Conservation (phyloP, 1,140 invertebrate genomes). For the Tenebrio molitor region DNA sequence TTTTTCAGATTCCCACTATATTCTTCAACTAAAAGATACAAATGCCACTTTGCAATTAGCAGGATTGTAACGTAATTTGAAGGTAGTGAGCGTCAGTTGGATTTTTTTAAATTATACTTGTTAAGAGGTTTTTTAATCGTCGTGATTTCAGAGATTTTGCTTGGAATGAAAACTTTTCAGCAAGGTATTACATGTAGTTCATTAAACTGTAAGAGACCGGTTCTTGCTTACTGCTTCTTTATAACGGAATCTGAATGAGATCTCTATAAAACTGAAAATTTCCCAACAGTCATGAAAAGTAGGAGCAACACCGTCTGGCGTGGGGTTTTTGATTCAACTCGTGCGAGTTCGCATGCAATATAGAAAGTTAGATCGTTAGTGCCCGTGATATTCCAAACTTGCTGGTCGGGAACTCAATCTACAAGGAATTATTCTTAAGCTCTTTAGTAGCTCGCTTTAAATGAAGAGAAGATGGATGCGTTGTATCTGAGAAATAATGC, state of each 20-base stretch:
- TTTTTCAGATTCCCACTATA: too few relatives aligned
- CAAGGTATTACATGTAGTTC: too few relatives aligned
- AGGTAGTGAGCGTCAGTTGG: too few relatives aligned
- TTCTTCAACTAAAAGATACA: too few relatives aligned
- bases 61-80: too few relatives aligned
- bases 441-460: conserved; percentile 39
- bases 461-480: conserved; percentile 39
- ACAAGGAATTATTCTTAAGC: conserved; percentile 46
- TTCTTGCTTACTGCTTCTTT: neutral
- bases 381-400: conserved; percentile 31
- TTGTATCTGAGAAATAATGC: conserved; percentile 35
- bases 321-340: conserved; percentile 12
- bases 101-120: too few relatives aligned
- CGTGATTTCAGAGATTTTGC: too few relatives aligned
- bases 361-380: conserved; percentile 42
- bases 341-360: conserved; percentile 16
- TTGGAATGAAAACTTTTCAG: too few relatives aligned
- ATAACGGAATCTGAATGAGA: neutral
- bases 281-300: neutral
- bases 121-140: too few relatives aligned
- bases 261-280: neutral
- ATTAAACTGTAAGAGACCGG: too few relatives aligned
- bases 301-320: neutral
- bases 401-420: conserved; percentile 38
- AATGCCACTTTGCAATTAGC: too few relatives aligned